Percentiles rank a stretch among this genome's conserved stretches.
Conservation (phyloP, 64 coral and sea anemone species). For the Cladopsammia gracilis region DNA sequence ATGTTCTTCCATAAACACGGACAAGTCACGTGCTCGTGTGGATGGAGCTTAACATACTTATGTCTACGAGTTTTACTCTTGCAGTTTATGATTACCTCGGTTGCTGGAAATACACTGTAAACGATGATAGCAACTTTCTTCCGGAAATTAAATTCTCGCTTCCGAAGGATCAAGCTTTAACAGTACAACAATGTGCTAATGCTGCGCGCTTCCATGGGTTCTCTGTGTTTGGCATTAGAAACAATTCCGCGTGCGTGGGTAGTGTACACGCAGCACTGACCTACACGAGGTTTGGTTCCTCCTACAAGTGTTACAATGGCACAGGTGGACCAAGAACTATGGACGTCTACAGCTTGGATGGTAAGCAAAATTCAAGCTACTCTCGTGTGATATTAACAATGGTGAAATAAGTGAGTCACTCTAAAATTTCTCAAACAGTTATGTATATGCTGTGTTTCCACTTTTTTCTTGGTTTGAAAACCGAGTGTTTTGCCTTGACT, state of each 20-base stretch:
- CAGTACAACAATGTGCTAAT: constrained; percentile 29
- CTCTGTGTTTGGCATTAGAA: constrained; percentile 77
- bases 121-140: constrained; percentile 4
- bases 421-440: no score
- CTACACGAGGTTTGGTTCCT: constrained; percentile 75
- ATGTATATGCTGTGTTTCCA: no score
- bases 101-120: background rate
- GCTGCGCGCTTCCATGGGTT: constrained; percentile 28
- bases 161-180: background rate
- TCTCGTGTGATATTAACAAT: background rate
- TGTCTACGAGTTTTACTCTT: background rate
- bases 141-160: background rate
- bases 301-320: constrained; percentile 67
- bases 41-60: no score
- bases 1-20: no score
- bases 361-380: constrained; percentile 1
- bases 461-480: no score
- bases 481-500: no score
- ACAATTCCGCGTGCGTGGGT: constrained; percentile 69
- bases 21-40: no score
- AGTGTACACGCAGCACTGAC: constrained; percentile 70
- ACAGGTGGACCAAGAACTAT: constrained; percentile 68
- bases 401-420: no score
- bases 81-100: constrained; percentile 42
- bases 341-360: constrained; percentile 83